Base-by-base conservation (phyloP, 2,113 vertebrate genomes). In the Silurus glanis region DNA sequence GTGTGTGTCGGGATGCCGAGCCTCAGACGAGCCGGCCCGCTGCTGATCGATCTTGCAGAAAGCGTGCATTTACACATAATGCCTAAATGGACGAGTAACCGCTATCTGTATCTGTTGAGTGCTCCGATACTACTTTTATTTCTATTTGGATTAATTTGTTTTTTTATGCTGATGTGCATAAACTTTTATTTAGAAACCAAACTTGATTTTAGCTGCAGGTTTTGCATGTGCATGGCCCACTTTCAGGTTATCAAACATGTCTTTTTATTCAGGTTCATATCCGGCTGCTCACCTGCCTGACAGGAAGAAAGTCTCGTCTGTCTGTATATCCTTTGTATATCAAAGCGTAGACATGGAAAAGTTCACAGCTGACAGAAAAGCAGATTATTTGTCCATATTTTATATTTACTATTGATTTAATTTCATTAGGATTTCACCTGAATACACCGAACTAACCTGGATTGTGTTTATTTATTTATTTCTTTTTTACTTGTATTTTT, bases 51-150 rank as follows among this genome's bases (percentile, higher is more conserved):
- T 74, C 53, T 14, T 17, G 74, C 2, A 17, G 45, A 51, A 37
- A 58, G 58, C 66, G 53, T 79, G 67, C 53, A 86, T 87, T 79
- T 84, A 28, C 83, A 87, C 53, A 79, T 66, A 17, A 21, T 14
- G 19, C 23, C 23, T 7, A 21, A 74, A 5, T 49, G 19, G 4
- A 74, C 45, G 17, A 74, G 19, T 74, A 47, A 45, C 19, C 19
- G 23, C 37, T 49, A 49, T 74, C 45, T 49, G 45, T 21, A 6
- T 49, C 71, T 74, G 16, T 47, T 47, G 19, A 9, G 28, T 17
- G 71, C 71, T 23, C 19, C n/a, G 2, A 9, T 37, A 37, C 10
- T 74, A 49, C 47, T 72, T 19, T 1, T 14, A 37, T 37, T 25
- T 66, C 12, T 71, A 17, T 71, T 71, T 71, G 67, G 28, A 71